Evolutionary conservation across 2,888 invertebrate genomes (phyloP).

Genomic region (Scelioninae gen. 2): DNA sequence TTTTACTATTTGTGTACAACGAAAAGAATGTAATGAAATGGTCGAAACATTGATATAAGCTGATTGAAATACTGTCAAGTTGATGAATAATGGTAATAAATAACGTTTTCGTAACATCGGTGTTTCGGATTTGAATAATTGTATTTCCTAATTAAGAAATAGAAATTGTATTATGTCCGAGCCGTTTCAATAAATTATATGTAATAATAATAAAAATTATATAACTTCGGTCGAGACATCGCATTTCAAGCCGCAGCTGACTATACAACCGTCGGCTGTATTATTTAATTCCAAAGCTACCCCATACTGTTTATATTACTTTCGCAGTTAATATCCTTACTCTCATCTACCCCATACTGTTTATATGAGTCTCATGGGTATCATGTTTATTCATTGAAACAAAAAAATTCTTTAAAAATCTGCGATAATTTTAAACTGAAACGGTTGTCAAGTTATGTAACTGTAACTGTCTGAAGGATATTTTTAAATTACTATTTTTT

Average conservation of each 20-base stretch:
- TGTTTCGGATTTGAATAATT: too few relatives aligned
- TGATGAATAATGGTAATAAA: too few relatives aligned
- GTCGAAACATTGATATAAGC: too few relatives aligned
- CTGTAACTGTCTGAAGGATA: conserved; percentile 6
- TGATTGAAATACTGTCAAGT: too few relatives aligned
- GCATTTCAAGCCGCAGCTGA: conserved; percentile 17
- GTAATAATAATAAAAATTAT: conserved; percentile 44
- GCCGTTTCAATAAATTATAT: conserved; percentile 28
- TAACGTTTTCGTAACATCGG: too few relatives aligned
- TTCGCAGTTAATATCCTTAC: conserved; percentile 50
- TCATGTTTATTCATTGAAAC: conserved; percentile 34
- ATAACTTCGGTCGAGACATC: conserved; percentile 17
- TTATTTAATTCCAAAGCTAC: conserved; percentile 42
- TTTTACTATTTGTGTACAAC: too few relatives aligned
- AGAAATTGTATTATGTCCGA: conserved; percentile 21
- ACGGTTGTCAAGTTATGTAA: conserved; percentile 7
- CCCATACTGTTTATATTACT: conserved; percentile 53
- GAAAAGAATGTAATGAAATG: too few relatives aligned
- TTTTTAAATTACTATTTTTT: background rate
- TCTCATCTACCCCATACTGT: conserved; percentile 52
- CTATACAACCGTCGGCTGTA: conserved; percentile 24
- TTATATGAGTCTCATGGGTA: conserved; percentile 37
- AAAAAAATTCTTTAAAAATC: conserved; percentile 18
- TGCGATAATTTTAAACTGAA: conserved; percentile 13
- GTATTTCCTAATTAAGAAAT: conserved; percentile 37